These are phyloP conservation scores for Leuciscus idus DNA, from an alignment of 2,113 vertebrate genomes.

Conservation along the genomic window DNA sequence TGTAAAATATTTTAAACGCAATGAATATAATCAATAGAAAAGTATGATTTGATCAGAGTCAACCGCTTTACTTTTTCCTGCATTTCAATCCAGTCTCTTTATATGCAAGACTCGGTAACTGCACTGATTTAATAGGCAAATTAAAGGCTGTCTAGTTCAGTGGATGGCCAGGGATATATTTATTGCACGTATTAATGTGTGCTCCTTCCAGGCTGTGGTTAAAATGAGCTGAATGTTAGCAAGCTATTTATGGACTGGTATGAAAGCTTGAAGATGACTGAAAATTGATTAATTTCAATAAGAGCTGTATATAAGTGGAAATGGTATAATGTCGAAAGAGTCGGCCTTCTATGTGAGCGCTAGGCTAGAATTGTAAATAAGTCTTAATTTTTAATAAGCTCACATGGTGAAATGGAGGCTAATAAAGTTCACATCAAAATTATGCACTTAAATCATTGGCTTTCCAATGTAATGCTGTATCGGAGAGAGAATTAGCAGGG, in stretches of 20 bases:
- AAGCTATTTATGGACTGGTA: conserved; percentile 26
- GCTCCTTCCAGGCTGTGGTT: conserved; percentile 12
- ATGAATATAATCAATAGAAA: no score
- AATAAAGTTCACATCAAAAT: conserved; percentile 24
- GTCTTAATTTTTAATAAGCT: conserved; percentile 11
- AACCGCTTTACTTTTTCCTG: conserved; percentile 65
- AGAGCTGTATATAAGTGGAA: conserved; percentile 19
- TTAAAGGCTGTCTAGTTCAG: conserved; percentile 27
- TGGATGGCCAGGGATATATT: conserved; percentile 18
- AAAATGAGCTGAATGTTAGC: conserved; percentile 31
- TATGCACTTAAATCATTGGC: conserved; percentile 23
- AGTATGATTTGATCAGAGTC: no score
- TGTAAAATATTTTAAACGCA: no score
- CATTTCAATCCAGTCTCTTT: conserved; percentile 68
- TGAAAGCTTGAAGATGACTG: conserved; percentile 4
- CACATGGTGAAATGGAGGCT: conserved; percentile 6
- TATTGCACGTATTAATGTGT: conserved; percentile 30
- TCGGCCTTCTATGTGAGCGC: not conserved
- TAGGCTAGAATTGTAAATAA: conserved; percentile 16
- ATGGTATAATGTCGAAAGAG: not conserved
- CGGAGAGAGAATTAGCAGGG: not conserved
- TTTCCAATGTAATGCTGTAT: conserved; percentile 35
- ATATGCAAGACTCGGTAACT: conserved; percentile 48
- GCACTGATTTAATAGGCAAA: conserved; percentile 42
- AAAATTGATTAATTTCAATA: conserved; percentile 26